Evolutionary conservation across 2,797 vertebrate genomes (phyloP).

Genomic region (Melanotaenia pygmaea): DNA sequence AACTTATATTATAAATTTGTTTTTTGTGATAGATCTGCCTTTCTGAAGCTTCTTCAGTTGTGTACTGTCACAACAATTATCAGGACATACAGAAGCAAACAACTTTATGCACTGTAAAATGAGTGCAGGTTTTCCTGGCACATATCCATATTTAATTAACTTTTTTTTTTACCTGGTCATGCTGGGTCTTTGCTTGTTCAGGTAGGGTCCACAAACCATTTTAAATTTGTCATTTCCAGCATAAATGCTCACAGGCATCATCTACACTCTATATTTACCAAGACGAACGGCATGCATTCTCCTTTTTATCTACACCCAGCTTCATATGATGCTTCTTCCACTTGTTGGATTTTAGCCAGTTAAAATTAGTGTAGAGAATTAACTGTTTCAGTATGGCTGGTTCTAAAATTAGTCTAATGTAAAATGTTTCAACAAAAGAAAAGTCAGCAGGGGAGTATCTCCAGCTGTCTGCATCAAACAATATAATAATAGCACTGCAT

Average conservation of each 20-base stretch:
- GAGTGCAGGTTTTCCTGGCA: too few relatives aligned
- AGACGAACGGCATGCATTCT: slow-evolving; percentile 17
- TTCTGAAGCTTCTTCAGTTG: too few relatives aligned
- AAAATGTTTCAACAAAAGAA: slow-evolving; percentile 1
- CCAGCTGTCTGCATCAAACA: not conserved
- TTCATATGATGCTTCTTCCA: slow-evolving; percentile 14
- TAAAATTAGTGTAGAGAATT: not conserved
- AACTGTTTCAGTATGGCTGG: not conserved
- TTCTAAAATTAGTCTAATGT: not conserved
- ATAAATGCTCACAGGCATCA: slow-evolving; percentile 5
- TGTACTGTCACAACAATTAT: too few relatives aligned
- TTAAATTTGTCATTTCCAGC: not conserved
- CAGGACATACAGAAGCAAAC: too few relatives aligned
- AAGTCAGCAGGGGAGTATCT: not conserved
- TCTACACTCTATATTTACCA: not conserved
- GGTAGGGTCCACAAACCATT: slow-evolving; percentile 6
- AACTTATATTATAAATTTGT: too few relatives aligned
- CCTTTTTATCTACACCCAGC: slow-evolving; percentile 14
- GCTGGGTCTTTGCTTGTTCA: not conserved
- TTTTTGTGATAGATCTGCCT: too few relatives aligned
- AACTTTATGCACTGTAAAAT: too few relatives aligned
- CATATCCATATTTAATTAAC: too few relatives aligned
- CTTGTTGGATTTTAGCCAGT: slow-evolving; percentile 19
- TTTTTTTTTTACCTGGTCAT: too few relatives aligned
- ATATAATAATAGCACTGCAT: not conserved